Percentiles rank a stretch among this genome's conserved stretches.
Evolutionary conservation across 2,888 invertebrate species (phyloP).

Genomic region (Caradrina clavipalpis): DNA sequence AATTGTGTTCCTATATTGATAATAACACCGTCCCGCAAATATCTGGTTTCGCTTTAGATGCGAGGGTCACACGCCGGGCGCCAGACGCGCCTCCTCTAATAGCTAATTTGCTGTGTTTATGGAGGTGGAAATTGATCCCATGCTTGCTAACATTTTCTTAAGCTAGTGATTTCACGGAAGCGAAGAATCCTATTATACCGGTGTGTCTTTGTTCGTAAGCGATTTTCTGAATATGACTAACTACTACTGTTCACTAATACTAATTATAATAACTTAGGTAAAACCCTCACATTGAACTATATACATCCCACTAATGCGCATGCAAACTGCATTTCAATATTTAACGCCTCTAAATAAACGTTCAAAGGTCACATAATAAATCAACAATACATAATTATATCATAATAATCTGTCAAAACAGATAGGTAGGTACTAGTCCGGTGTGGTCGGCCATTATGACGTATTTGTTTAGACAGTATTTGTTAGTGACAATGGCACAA

Average conservation of each 20-base stretch:
- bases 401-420: slow-evolving; percentile 39
- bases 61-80: slow-evolving; percentile 32
- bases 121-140: slow-evolving; percentile 7
- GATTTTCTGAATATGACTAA: not conserved
- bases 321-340: slow-evolving; percentile 1
- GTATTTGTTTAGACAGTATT: slow-evolving; percentile 50
- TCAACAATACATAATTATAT: slow-evolving; percentile 20
- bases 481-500: slow-evolving; percentile 55
- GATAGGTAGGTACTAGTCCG: slow-evolving; percentile 21
- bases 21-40: slow-evolving; percentile 33
- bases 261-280: not conserved
- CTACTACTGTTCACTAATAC: too few relatives aligned
- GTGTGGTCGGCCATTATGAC: slow-evolving; percentile 19
- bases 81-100: slow-evolving; percentile 32
- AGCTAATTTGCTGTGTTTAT: slow-evolving; percentile 36
- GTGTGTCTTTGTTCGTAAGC: not conserved
- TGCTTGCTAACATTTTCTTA: slow-evolving; percentile 19
- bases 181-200: not conserved
- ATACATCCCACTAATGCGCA: not conserved
- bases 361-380: slow-evolving; percentile 23
- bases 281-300: not conserved
- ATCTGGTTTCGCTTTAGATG: slow-evolving; percentile 42
- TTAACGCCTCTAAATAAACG: slow-evolving; percentile 18
- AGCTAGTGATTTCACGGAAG: not conserved
- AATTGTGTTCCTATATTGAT: slow-evolving; percentile 38